phyloP scores from a whole-genome alignment of 2,888 invertebrate genomes.

The Gortyna flavago region DNA sequence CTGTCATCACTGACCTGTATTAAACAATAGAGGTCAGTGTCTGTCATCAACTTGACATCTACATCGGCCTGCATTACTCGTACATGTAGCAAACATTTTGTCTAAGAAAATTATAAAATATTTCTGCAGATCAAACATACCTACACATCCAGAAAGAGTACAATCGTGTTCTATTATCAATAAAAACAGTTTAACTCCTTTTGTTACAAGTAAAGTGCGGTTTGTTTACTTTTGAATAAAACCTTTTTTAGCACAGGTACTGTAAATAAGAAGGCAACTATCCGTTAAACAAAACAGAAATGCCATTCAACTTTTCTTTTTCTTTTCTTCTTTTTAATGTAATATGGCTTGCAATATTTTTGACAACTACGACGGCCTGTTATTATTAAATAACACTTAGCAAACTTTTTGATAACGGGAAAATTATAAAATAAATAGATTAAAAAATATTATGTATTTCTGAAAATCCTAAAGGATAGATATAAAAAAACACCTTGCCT shows the following conservation, averaged over 20 bases:
- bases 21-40: no score
- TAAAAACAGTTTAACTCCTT: not conserved
- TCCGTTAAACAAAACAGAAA: not conserved
- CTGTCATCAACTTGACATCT: not conserved
- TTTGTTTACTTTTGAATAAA: not conserved
- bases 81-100: no score
- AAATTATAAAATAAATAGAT: not conserved
- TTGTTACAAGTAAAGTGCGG: not conserved
- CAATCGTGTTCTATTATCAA: not conserved
- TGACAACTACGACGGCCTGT: not conserved
- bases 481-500: not conserved
- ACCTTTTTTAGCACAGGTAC: constrained; percentile 6
- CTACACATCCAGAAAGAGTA: no score
- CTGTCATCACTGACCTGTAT: no score
- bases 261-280: not conserved
- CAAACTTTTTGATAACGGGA: not conserved
- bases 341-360: not conserved
- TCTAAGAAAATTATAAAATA: no score
- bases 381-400: not conserved
- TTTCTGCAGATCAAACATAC: no score
- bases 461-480: not conserved
- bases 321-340: not conserved
- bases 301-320: not conserved
- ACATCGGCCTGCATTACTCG: not conserved
- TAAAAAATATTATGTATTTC: not conserved